phyloP scores from a whole-genome alignment of 2,113 vertebrate species.

The Caranx ignobilis region DNA sequence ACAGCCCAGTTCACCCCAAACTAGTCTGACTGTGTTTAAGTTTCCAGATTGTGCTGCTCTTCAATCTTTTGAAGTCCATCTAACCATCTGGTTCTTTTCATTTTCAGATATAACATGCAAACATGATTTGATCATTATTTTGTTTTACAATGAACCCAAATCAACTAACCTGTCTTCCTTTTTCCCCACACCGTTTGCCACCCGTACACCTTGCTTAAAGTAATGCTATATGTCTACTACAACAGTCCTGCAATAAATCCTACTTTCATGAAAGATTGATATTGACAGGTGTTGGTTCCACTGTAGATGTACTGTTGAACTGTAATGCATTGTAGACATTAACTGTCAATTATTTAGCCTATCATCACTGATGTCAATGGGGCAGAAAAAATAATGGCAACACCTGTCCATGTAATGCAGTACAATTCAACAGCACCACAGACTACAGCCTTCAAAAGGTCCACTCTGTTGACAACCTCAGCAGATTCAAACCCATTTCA shows the following conservation, averaged over 20 bases:
- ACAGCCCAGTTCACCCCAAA: conserved; percentile 1
- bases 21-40: neutral
- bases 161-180: too few species aligned
- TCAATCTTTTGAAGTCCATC: neutral
- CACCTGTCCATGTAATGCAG: neutral
- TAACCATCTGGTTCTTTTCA: neutral
- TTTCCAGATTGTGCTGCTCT: neutral
- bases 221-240: neutral
- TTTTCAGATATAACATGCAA: too few species aligned
- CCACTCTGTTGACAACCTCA: neutral
- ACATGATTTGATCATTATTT: neutral
- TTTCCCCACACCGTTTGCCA: too few species aligned
- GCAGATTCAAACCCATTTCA: neutral
- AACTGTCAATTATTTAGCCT: too few species aligned
- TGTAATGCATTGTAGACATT: too few species aligned
- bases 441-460: neutral
- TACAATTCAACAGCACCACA: neutral
- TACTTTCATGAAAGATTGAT: neutral
- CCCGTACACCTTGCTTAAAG: neutral
- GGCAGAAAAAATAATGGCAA: neutral
- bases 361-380: neutral
- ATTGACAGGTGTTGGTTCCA: neutral
- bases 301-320: too few species aligned
- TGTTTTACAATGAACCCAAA: neutral
- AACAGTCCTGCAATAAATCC: neutral